Evolutionary conservation across 2,888 invertebrate genomes (phyloP).

Genomic region (Stictocephala bisonia): DNA sequence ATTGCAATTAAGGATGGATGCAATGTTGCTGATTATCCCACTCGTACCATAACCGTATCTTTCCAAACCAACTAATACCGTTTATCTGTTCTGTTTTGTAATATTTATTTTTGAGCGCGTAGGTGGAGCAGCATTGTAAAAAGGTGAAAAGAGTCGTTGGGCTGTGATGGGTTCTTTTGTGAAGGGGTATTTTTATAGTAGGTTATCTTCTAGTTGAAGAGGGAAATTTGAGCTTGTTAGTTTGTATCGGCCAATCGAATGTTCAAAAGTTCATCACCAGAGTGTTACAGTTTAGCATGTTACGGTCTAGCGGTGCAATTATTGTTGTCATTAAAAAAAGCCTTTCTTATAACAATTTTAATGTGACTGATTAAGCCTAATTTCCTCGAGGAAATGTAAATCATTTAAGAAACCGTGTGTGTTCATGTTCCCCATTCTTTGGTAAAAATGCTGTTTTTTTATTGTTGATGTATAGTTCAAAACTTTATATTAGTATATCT

Average conservation of each 20-base stretch:
- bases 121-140: slow-evolving; percentile 17
- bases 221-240: slow-evolving; percentile 46
- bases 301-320: slow-evolving; percentile 6
- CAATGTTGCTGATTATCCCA: slow-evolving; percentile 17
- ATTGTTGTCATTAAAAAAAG: slow-evolving; percentile 20
- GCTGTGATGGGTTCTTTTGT: slow-evolving; percentile 42
- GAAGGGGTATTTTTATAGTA: slow-evolving; percentile 44
- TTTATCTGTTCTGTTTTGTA: slow-evolving; percentile 17
- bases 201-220: not conserved
- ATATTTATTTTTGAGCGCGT: slow-evolving; percentile 26
- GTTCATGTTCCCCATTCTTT: slow-evolving; percentile 45
- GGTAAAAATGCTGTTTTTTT: slow-evolving; percentile 40
- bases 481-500: slow-evolving; percentile 48
- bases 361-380: slow-evolving; percentile 41
- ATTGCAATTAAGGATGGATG: slow-evolving; percentile 22
- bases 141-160: slow-evolving; percentile 32
- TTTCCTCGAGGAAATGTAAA: slow-evolving; percentile 25
- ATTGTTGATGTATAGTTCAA: slow-evolving; percentile 48
- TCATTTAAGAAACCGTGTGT: slow-evolving; percentile 41
- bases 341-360: slow-evolving; percentile 27
- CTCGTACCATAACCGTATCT: slow-evolving; percentile 38
- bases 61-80: slow-evolving; percentile 19
- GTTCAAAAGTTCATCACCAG: slow-evolving; percentile 8
- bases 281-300: slow-evolving; percentile 10
- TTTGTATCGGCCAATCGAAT: not conserved